phyloP scores from a whole-genome alignment of 64 coral and sea anemone species.

The Acropora yongei region DNA sequence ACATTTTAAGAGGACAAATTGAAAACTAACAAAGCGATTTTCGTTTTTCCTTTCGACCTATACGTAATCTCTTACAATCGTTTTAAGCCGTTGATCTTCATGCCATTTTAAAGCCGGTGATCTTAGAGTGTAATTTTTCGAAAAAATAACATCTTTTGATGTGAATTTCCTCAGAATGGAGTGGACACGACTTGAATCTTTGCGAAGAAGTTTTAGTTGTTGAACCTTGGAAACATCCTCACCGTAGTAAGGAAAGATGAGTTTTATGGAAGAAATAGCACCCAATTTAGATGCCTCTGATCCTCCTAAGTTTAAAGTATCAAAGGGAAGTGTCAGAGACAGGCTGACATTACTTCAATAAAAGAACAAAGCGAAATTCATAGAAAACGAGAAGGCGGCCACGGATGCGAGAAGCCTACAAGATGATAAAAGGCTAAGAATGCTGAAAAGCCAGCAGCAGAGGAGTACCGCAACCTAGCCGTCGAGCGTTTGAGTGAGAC shows the following conservation, averaged over 20 bases:
- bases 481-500: slow-evolving; percentile 31
- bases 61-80: slow-evolving; percentile 8
- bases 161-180: slow-evolving; percentile 17
- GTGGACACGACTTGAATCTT: slow-evolving; percentile 29
- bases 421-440: background rate
- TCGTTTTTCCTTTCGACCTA: background rate
- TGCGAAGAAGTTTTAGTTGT: slow-evolving; percentile 1
- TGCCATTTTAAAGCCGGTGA: background rate
- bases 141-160: background rate
- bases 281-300: slow-evolving; percentile 9
- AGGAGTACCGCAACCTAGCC: background rate
- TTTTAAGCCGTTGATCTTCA: slow-evolving; percentile 4
- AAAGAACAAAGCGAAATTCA: slow-evolving; percentile 17
- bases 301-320: slow-evolving; percentile 10
- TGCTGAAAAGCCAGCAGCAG: slow-evolving; percentile 10
- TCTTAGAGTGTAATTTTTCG: slow-evolving; percentile 1
- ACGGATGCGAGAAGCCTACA: slow-evolving; percentile 4
- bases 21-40: slow-evolving; percentile 1
- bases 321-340: slow-evolving; percentile 37
- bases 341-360: slow-evolving; percentile 24
- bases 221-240: slow-evolving; percentile 4
- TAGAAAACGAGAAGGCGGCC: slow-evolving; percentile 24
- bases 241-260: slow-evolving; percentile 8
- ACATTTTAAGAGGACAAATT: background rate
- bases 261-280: slow-evolving; percentile 8